These are phyloP conservation scores for Agrypnus murinus DNA, from an alignment of 2,888 invertebrate genomes.

Conservation along the genomic window DNA sequence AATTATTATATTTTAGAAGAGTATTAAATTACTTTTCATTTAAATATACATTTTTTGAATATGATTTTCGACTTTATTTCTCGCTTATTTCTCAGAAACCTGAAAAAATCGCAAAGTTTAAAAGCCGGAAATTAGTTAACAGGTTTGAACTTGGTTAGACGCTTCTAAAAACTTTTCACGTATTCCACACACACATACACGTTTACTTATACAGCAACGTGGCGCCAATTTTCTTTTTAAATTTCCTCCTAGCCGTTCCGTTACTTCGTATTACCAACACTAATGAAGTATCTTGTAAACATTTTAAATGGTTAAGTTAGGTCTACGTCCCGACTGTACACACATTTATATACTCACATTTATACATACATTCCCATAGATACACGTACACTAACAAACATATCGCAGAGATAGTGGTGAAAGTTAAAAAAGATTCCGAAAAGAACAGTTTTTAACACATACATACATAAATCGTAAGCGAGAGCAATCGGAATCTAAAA, in stretches of 20 bases:
- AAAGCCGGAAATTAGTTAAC: not conserved
- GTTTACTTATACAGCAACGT: no score
- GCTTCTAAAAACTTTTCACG: not conserved
- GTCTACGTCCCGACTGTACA: conserved; percentile 2
- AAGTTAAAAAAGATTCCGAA: conserved; percentile 2
- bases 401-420: conserved; percentile 7
- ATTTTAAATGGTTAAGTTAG: conserved; percentile 6
- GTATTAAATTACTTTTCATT: no score
- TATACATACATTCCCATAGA: no score
- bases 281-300: conserved; percentile 12
- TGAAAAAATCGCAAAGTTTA: no score
- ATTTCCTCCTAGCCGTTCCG: conserved; percentile 13
- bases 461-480: conserved; percentile 26
- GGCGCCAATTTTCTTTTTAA: conserved; percentile 30
- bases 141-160: not conserved
- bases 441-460: not conserved
- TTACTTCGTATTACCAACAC: not conserved
- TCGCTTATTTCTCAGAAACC: no score
- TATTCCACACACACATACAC: not conserved
- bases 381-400: not conserved
- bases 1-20: no score
- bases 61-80: no score
- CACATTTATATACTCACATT: not conserved
- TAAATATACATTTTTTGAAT: no score
- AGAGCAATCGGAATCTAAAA: conserved; percentile 44